A percentile compares a stretch with the other conserved stretches of the same genome.
These are phyloP conservation scores for Styela clava DNA, from an alignment of 23 tunicate genomes.

Conservation along the genomic window DNA sequence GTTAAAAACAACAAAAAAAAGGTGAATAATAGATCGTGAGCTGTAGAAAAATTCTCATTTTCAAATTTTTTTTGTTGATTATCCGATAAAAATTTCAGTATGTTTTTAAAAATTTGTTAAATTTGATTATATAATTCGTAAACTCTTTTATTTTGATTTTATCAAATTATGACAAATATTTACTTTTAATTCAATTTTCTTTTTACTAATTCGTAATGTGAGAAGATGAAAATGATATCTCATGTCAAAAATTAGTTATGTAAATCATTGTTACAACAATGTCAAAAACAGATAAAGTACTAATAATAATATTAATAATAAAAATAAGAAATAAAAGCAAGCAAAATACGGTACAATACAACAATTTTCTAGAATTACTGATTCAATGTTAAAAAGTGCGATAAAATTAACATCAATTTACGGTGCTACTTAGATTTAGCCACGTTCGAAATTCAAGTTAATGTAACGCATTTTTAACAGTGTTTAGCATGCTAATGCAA, in stretches of 20 bases:
- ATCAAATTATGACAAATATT: background rate
- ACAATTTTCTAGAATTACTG: background rate
- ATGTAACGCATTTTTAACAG: background rate
- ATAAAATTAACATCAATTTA: background rate
- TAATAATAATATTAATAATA: too few relatives aligned
- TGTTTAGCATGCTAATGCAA: background rate
- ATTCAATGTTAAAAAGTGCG: background rate
- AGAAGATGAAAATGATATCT: background rate
- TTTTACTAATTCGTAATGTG: background rate
- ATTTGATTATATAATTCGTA: background rate
- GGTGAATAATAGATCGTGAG: too few relatives aligned
- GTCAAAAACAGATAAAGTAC: too few relatives aligned
- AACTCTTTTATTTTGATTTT: background rate
- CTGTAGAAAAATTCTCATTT: too few relatives aligned
- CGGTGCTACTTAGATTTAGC: background rate
- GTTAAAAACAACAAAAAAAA: background rate
- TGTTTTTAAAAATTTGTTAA: background rate
- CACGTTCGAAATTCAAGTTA: background rate
- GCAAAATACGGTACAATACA: background rate
- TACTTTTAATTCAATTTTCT: too few relatives aligned
- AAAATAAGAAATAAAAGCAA: background rate
- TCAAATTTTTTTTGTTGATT: too few relatives aligned
- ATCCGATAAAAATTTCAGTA: background rate
- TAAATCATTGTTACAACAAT: too few relatives aligned
- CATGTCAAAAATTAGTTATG: too few relatives aligned